Conservation (phyloP, 2,888 invertebrate genomes). For the Conomelus anceps region DNA sequence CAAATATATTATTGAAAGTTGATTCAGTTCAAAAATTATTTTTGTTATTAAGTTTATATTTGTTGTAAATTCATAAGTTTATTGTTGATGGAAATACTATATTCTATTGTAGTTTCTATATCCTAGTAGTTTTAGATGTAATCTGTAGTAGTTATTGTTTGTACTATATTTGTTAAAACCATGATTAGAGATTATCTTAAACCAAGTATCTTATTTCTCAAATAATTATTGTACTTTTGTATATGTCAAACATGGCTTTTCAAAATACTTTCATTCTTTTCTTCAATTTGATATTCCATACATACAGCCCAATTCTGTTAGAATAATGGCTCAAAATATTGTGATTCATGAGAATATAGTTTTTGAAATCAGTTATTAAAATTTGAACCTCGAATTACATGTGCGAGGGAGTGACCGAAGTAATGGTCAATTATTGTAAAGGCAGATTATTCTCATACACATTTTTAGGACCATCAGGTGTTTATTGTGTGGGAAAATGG, state of each 20-base stretch:
- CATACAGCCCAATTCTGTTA: no score
- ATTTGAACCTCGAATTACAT: no score
- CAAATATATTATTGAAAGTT: background rate
- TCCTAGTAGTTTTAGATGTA: background rate
- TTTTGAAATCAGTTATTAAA: no score
- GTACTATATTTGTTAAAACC: no score
- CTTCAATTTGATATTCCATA: no score
- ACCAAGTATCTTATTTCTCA: background rate
- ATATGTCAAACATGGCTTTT: slow-evolving; percentile 4
- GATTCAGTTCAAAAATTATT: background rate
- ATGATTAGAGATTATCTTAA: background rate
- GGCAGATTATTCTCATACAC: no score
- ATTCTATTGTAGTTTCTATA: background rate
- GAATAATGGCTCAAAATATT: no score
- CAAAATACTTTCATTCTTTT: background rate
- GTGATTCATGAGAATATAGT: no score
- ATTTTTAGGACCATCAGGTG: no score
- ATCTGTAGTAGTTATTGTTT: background rate
- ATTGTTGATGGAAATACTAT: background rate
- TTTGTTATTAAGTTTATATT: background rate
- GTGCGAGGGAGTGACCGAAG: no score
- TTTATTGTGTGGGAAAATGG: no score
- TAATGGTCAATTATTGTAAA: no score
- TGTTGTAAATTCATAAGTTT: background rate
- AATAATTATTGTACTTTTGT: slow-evolving; percentile 5